Percentiles rank a stretch among this genome's conserved stretches.
These are phyloP conservation scores for Bombus turneri DNA, from an alignment of 1,140 invertebrate genomes.

Conservation along the genomic window DNA sequence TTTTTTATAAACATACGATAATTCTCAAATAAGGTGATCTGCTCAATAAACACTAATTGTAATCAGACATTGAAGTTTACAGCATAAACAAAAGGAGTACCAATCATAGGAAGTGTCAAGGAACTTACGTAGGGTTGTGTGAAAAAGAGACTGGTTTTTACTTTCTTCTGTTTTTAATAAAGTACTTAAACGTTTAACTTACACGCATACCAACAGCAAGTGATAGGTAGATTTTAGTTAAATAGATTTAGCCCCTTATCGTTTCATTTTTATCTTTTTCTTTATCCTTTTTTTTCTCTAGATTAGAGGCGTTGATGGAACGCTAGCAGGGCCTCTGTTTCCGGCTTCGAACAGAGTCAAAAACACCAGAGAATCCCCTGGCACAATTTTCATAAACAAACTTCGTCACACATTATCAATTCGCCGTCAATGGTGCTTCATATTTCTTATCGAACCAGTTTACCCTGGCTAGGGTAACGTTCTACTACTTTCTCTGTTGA, in stretches of 20 bases:
- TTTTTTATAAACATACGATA: neutral
- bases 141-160: neutral
- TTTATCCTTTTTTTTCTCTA: neutral
- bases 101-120: neutral
- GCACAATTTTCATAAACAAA: constrained; percentile 36
- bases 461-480: neutral
- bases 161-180: constrained; percentile 63
- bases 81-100: neutral
- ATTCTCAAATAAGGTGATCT: neutral
- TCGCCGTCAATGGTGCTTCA: constrained; percentile 15
- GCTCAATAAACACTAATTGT: neutral
- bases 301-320: neutral
- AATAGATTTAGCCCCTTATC: constrained; percentile 65
- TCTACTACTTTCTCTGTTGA: neutral
- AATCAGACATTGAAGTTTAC: neutral
- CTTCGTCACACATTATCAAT: constrained; percentile 54
- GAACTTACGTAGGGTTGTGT: neutral
- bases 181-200: constrained; percentile 69
- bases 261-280: neutral
- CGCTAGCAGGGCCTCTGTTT: constrained; percentile 20
- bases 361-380: neutral
- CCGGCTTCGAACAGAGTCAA: constrained; percentile 29
- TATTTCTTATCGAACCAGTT: constrained; percentile 6
- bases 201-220: constrained; percentile 65
- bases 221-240: constrained; percentile 68